These are phyloP conservation scores for Gobio gobio DNA, from an alignment of 2,113 vertebrate genomes.

Conservation along the genomic window DNA sequence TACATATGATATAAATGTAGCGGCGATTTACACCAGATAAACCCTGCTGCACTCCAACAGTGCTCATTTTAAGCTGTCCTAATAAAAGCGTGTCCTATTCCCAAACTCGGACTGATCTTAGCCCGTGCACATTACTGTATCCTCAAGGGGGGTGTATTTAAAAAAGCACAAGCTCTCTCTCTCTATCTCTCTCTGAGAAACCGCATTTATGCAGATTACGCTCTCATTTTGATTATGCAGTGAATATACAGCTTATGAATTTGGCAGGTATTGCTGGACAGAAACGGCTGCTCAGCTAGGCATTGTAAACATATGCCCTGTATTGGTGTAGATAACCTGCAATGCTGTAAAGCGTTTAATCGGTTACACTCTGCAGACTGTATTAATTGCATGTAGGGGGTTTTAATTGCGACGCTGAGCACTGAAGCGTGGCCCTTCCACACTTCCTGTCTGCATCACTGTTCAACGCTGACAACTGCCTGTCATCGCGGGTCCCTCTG, in stretches of 20 bases:
- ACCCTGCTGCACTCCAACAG: slow-evolving; percentile 29
- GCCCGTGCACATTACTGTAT: slow-evolving; percentile 21
- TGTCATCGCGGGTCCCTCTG: slow-evolving; percentile 65
- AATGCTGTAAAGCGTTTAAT: slow-evolving; percentile 37
- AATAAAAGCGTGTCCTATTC: slow-evolving; percentile 24
- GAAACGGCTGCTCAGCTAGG: slow-evolving; percentile 12
- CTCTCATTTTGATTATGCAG: slow-evolving; percentile 10
- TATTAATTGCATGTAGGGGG: slow-evolving; percentile 58
- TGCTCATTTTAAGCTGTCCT: slow-evolving; percentile 49
- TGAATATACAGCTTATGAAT: slow-evolving; percentile 30
- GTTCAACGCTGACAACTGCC: slow-evolving; percentile 72
- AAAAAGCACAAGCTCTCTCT: neutral
- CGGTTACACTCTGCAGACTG: slow-evolving; percentile 48
- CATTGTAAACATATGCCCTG: slow-evolving; percentile 38
- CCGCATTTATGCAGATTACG: slow-evolving; percentile 6
- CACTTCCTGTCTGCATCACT: slow-evolving; percentile 63
- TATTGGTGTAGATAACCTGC: slow-evolving; percentile 45
- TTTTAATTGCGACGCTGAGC: slow-evolving; percentile 52
- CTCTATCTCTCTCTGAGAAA: neutral
- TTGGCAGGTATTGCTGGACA: neutral
- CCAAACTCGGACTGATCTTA: slow-evolving; percentile 40
- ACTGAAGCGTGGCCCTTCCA: slow-evolving; percentile 51
- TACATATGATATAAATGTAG: slow-evolving; percentile 53
- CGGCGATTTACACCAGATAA: slow-evolving; percentile 55
- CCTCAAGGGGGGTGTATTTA: slow-evolving; percentile 22